A percentile compares a stretch with the other conserved stretches of the same genome.
Evolutionary conservation across 35 echinoderm and acorn worm species (phyloP).

Genomic region (Acanthaster planci): DNA sequence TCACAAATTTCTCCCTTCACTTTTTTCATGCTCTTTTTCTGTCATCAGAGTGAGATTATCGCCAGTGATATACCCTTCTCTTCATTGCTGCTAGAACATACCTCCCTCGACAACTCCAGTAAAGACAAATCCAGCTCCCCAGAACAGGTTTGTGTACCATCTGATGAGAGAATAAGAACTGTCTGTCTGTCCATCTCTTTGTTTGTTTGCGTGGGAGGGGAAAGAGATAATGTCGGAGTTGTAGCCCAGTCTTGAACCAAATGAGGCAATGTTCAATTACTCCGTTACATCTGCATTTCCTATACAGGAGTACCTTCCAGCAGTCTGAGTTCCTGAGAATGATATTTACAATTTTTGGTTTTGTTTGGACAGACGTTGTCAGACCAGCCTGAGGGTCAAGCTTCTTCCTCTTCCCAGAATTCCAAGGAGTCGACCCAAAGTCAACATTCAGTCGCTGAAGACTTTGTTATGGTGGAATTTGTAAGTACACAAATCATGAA

Average conservation of each 20-base stretch:
- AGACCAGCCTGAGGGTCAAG: slow-evolving; percentile 41
- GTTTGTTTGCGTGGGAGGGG: too few relatives aligned
- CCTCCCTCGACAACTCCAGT: not conserved
- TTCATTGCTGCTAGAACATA: slow-evolving; percentile 45
- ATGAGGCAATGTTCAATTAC: too few relatives aligned
- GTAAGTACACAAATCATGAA: slow-evolving; percentile 40
- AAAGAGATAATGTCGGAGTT: too few relatives aligned
- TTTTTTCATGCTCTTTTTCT: not conserved
- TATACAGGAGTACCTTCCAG: too few relatives aligned
- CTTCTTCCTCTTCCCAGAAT: slow-evolving; percentile 56
- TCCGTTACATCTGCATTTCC: too few relatives aligned
- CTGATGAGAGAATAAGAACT: too few relatives aligned
- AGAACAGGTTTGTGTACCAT: not conserved
- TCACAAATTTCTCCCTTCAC: too few relatives aligned
- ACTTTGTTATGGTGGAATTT: slow-evolving; percentile 99
- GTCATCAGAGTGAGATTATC: slow-evolving; percentile 40
- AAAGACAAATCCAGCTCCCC: slow-evolving; percentile 18
- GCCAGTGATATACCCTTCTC: slow-evolving; percentile 56
- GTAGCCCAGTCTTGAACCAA: too few relatives aligned
- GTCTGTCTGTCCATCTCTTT: too few relatives aligned
- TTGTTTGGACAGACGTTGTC: not conserved
- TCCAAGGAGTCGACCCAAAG: slow-evolving; percentile 88
- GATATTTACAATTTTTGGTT: slow-evolving; percentile 1
- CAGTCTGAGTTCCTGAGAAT: too few relatives aligned
- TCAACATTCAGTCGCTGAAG: slow-evolving; percentile 74